Conservation (phyloP, 2,797 vertebrate genomes). For the Sus cebifrons region DNA sequence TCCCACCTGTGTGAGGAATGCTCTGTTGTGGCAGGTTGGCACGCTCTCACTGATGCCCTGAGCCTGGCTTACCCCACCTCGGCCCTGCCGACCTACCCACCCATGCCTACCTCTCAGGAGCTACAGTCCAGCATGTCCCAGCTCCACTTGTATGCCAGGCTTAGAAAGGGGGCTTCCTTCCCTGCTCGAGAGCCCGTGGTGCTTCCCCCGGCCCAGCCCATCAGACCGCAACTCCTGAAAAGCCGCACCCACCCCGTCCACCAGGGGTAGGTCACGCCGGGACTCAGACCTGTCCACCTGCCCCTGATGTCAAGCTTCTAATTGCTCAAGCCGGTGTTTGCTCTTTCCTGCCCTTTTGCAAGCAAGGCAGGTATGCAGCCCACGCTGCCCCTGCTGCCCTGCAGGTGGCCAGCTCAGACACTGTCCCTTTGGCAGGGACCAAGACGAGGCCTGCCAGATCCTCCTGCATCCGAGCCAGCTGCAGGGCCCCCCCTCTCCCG, state of each 20-base stretch:
- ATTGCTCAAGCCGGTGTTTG: background rate
- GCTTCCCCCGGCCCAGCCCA: background rate
- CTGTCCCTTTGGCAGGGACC: background rate
- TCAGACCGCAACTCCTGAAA: background rate
- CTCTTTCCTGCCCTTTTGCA: too few species aligned
- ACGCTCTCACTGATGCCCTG: accelerated
- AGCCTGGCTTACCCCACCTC: accelerated
- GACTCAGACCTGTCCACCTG: accelerated
- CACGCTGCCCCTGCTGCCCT: background rate
- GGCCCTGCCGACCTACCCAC: accelerated
- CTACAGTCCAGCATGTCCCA: background rate
- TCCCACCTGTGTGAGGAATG: accelerated
- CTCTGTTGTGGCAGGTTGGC: accelerated
- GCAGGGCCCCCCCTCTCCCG: background rate
- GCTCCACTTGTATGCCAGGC: accelerated
- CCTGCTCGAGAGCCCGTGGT: background rate
- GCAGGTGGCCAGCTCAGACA: accelerated
- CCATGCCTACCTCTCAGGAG: background rate
- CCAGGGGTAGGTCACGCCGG: background rate
- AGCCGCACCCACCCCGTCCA: too few species aligned
- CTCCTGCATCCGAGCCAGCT: background rate
- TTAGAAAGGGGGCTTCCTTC: background rate
- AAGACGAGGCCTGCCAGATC: background rate
- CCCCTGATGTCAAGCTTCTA: background rate
- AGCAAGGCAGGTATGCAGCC: background rate